These are phyloP conservation scores for Okapia johnstoni DNA, from an alignment of 2,113 vertebrate species.

Conservation along the genomic window DNA sequence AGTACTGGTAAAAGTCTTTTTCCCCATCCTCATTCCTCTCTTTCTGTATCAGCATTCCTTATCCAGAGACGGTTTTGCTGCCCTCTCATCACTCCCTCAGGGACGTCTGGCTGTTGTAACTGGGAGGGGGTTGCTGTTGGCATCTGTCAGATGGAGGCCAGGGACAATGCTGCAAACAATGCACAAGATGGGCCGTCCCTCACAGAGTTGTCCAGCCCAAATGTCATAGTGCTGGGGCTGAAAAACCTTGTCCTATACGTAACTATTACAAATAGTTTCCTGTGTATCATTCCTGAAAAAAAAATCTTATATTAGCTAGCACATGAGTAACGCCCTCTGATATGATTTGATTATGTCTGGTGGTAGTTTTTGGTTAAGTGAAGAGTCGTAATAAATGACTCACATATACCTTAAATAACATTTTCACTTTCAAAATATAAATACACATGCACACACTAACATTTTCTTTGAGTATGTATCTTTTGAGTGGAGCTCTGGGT, in stretches of 20 bases:
- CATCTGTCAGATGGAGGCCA: neutral
- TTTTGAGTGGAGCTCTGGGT: neutral
- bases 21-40: neutral
- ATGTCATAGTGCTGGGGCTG: neutral
- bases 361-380: neutral
- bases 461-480: neutral
- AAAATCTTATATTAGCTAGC: neutral
- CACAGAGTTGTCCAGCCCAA: neutral
- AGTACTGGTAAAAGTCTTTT: neutral
- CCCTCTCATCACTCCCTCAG: neutral
- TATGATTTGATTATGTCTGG: neutral
- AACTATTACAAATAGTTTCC: neutral
- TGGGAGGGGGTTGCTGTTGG: neutral
- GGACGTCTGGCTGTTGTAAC: neutral
- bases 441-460: neutral
- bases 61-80: neutral
- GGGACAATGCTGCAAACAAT: neutral
- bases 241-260: neutral
- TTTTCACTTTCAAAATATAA: neutral
- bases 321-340: neutral
- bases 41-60: neutral
- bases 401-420: neutral
- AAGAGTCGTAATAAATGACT: neutral
- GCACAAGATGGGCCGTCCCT: too few species aligned
- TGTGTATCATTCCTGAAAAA: neutral